phyloP scores from a whole-genome alignment of 30 jellyfish, hydroid and myxozoan genomes.

The Clytia hemisphaerica region DNA sequence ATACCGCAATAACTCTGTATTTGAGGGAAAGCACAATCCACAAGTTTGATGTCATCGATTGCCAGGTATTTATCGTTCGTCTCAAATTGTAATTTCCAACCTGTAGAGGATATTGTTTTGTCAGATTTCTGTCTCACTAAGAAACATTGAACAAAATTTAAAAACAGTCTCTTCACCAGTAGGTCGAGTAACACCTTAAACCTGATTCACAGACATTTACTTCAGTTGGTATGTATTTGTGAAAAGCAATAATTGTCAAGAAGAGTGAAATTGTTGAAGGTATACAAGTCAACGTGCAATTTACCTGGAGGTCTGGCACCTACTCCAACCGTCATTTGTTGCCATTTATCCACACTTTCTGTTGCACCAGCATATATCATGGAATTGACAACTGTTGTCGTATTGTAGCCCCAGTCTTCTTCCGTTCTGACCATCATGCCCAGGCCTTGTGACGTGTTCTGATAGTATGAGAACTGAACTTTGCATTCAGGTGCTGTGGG shows the following conservation, averaged over 20 bases:
- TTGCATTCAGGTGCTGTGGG: conserved; percentile 79
- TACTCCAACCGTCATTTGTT: conserved; percentile 42
- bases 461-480: conserved; percentile 50
- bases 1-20: conserved; percentile 60
- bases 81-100: conserved; percentile 66
- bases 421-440: no score
- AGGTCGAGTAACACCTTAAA: no score
- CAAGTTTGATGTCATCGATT: conserved; percentile 72
- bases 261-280: no score
- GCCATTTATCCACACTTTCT: conserved; percentile 83
- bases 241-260: no score
- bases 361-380: no score
- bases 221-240: no score
- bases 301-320: conserved; percentile 87
- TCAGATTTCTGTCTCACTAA: no score
- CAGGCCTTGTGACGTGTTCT: conserved; percentile 25
- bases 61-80: conserved; percentile 45
- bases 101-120: conserved; percentile 24
- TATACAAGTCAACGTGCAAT: background rate
- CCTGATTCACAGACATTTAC: no score
- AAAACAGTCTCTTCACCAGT: no score
- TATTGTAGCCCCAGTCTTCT: no score
- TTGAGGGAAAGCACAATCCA: conserved; percentile 77
- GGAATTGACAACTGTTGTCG: conserved; percentile 23
- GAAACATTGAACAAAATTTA: no score